These are phyloP conservation scores for Heterocephalus glaber DNA, from an alignment of 2,113 vertebrate genomes.

Conservation along the genomic window DNA sequence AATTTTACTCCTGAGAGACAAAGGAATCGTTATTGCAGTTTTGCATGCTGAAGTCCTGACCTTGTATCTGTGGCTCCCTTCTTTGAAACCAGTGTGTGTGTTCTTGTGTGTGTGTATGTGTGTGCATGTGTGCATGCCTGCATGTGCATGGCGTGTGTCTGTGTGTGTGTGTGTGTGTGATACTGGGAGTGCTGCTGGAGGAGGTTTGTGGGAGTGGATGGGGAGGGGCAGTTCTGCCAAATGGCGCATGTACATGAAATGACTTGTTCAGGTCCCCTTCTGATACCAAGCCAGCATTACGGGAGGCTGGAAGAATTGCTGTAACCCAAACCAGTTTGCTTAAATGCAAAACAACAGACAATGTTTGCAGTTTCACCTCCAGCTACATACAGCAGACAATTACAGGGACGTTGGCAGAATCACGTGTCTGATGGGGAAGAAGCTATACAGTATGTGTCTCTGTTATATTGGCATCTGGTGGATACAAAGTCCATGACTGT, in stretches of 20 bases:
- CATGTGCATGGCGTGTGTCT: background rate
- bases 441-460: background rate
- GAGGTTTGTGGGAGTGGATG: background rate
- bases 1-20: slow-evolving; percentile 68
- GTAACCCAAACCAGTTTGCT: background rate
- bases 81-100: background rate
- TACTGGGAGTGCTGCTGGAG: background rate
- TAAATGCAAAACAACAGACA: background rate
- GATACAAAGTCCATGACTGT: background rate
- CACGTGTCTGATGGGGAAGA: background rate
- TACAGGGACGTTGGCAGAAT: slow-evolving; percentile 3
- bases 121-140: background rate
- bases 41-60: slow-evolving; percentile 61
- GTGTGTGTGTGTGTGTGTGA: background rate
- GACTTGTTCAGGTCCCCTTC: background rate
- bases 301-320: background rate
- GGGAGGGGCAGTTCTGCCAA: fast-evolving
- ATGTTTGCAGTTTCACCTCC: background rate
- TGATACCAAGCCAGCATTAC: background rate
- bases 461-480: background rate
- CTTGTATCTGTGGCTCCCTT: slow-evolving; percentile 54
- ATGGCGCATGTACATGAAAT: background rate
- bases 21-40: slow-evolving; percentile 54
- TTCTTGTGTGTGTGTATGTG: background rate
- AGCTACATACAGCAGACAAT: background rate